Evolutionary conservation across 2,888 invertebrate species (phyloP).

Genomic region (Idaea dimidiata): DNA sequence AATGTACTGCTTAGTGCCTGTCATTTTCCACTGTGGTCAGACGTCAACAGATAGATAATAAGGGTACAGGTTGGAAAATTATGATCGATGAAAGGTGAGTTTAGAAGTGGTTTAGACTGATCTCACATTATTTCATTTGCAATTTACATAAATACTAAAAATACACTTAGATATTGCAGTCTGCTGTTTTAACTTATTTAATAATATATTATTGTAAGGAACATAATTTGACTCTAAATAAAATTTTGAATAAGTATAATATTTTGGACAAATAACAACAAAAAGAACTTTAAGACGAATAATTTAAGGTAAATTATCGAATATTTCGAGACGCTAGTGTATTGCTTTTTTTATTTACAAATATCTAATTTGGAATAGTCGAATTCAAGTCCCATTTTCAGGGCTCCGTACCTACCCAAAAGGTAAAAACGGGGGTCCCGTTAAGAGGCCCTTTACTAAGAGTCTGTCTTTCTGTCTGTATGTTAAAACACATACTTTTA

Average conservation of each 20-base stretch:
- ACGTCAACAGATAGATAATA: too few relatives aligned
- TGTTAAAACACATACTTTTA: too few relatives aligned
- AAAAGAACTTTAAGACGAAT: background rate
- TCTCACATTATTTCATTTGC: too few relatives aligned
- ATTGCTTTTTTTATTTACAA: background rate
- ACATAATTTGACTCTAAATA: conserved; percentile 1
- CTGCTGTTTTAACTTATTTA: background rate
- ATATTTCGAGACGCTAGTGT: background rate
- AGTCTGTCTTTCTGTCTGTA: too few relatives aligned
- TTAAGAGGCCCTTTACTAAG: too few relatives aligned
- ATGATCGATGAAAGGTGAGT: too few relatives aligned
- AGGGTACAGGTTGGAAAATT: too few relatives aligned
- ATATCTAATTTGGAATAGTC: background rate
- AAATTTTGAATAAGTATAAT: background rate
- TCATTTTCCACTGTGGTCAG: too few relatives aligned
- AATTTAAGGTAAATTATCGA: background rate
- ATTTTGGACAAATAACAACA: background rate
- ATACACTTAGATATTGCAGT: background rate
- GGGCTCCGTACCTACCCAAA: too few relatives aligned
- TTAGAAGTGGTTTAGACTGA: too few relatives aligned
- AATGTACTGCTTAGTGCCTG: too few relatives aligned
- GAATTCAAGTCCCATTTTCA: background rate
- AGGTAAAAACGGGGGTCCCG: too few relatives aligned
- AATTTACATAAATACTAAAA: background rate
- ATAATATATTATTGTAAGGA: background rate